phyloP scores from a whole-genome alignment of 1,140 invertebrate genomes.

The Achroia grisella region DNA sequence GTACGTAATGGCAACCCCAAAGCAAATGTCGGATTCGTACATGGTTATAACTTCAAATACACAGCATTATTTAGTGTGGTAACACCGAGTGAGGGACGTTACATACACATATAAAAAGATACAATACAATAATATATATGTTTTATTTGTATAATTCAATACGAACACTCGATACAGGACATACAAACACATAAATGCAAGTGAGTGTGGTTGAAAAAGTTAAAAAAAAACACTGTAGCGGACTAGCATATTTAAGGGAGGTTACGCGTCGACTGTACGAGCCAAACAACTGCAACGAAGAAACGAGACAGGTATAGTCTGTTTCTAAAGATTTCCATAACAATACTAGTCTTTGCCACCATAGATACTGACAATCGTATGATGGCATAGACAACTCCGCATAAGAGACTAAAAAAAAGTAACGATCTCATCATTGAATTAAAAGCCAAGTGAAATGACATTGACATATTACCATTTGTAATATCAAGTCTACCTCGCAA shows the following conservation, averaged over 20 bases:
- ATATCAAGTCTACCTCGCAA: slow-evolving; percentile 5
- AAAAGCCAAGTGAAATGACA: slow-evolving; percentile 1
- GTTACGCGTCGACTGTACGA: background rate
- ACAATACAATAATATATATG: slow-evolving; percentile 6
- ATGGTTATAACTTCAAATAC: slow-evolving; percentile 21
- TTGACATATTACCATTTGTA: background rate
- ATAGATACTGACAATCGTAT: slow-evolving; percentile 52
- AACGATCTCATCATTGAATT: background rate
- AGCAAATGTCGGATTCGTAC: slow-evolving; percentile 66
- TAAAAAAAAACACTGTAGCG: slow-evolving; percentile 62
- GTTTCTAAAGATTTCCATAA: background rate
- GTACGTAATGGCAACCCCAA: slow-evolving; percentile 60
- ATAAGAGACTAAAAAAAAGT: slow-evolving; percentile 14
- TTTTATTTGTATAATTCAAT: slow-evolving; percentile 5
- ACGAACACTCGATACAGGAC: slow-evolving; percentile 16
- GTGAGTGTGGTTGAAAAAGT: slow-evolving; percentile 66
- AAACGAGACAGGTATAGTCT: slow-evolving; percentile 1
- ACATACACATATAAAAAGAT: slow-evolving; percentile 23
- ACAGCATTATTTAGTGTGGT: slow-evolving; percentile 6
- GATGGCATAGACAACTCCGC: slow-evolving; percentile 39
- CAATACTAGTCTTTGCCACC: slow-evolving; percentile 21
- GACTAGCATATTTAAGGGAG: slow-evolving; percentile 8
- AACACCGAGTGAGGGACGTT: slow-evolving; percentile 17
- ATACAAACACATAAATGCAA: slow-evolving; percentile 63
- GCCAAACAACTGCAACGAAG: slow-evolving; percentile 6